A percentile compares a stretch with the other conserved stretches of the same genome.
Evolutionary conservation across 2,888 invertebrate genomes (phyloP).

Genomic region (Folsomia manolachei): DNA sequence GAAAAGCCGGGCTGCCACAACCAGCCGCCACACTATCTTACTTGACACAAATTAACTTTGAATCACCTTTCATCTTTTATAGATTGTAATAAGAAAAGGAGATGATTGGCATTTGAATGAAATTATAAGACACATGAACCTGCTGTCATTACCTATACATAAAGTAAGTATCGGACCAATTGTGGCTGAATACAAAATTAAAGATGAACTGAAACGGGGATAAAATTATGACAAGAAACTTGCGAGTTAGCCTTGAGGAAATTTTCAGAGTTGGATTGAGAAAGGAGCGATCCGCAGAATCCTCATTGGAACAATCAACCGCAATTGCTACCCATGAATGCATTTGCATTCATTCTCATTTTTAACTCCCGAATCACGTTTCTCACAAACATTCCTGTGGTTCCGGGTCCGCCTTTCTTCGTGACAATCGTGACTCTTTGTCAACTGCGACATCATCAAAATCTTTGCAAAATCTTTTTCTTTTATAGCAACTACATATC

Average conservation of each 20-base stretch:
- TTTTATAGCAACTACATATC: too few relatives aligned
- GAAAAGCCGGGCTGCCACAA: background rate
- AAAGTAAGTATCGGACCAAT: too few relatives aligned
- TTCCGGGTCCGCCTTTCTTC: background rate
- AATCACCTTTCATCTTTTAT: background rate
- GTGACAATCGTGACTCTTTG: too few relatives aligned
- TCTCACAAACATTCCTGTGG: background rate
- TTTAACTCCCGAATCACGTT: background rate
- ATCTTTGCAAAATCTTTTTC: background rate
- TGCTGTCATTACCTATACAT: too few relatives aligned
- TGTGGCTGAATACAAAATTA: too few relatives aligned
- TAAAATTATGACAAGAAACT: too few relatives aligned
- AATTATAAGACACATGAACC: background rate
- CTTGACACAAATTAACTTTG: background rate
- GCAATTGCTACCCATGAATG: conserved; percentile 16
- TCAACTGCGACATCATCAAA: background rate
- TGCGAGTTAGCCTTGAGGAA: too few relatives aligned
- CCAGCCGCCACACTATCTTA: background rate
- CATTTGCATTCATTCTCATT: conserved; percentile 19
- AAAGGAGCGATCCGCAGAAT: background rate
- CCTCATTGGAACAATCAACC: conserved; percentile 8
- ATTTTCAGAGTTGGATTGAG: too few relatives aligned
- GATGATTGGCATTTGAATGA: background rate
- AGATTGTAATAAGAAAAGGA: background rate
- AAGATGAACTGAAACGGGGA: too few relatives aligned